Conservation (phyloP, 2,797 vertebrate genomes). For the Phylloscopus collybita region DNA sequence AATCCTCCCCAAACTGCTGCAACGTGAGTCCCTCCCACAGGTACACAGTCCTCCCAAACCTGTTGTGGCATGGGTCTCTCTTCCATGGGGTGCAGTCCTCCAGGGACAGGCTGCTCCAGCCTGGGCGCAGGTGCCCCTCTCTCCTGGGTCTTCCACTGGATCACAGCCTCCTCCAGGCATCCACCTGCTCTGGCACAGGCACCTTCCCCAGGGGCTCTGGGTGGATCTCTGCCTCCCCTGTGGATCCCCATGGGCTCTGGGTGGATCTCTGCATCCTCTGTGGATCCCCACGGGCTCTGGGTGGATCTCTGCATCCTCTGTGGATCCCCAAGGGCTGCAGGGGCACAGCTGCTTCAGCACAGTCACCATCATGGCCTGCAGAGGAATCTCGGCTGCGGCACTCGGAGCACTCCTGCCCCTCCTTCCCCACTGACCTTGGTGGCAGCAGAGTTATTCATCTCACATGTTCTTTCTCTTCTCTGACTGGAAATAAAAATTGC, state of each 20-base stretch:
- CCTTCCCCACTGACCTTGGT: background rate
- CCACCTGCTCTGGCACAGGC: accelerated
- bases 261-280: background rate
- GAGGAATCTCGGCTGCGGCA: accelerated
- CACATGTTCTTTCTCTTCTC: background rate
- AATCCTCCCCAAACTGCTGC: background rate
- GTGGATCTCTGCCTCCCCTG: background rate
- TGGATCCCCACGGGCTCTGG: background rate
- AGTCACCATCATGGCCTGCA: accelerated
- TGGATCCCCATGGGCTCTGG: accelerated
- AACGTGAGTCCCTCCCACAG: accelerated
- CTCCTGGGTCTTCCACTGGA: too few relatives aligned
- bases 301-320: background rate
- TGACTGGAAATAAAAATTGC: background rate
- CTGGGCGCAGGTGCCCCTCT: background rate
- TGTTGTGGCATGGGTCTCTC: accelerated
- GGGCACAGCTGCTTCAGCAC: background rate
- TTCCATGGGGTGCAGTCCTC: background rate
- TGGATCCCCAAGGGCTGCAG: background rate
- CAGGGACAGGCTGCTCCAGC: background rate
- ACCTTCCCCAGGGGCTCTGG: accelerated
- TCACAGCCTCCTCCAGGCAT: background rate
- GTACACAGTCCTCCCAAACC: background rate
- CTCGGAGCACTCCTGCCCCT: background rate
- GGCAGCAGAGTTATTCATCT: background rate